Conservation (phyloP, 2,113 vertebrate species). For the Bos javanicus region DNA sequence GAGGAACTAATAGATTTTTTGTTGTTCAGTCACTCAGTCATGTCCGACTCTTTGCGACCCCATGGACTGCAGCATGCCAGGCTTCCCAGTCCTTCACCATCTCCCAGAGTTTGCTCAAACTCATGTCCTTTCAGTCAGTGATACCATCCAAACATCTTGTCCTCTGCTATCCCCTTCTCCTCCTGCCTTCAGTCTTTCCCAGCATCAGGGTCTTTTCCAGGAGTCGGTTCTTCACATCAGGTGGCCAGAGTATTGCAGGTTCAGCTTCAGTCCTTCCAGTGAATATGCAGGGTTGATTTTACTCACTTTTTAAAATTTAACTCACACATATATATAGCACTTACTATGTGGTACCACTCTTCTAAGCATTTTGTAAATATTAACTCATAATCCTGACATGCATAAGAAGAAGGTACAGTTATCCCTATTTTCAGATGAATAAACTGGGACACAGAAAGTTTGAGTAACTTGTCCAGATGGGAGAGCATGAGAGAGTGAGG, state of each 20-base stretch:
- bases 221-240: background rate
- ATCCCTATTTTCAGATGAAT: conserved; percentile 9
- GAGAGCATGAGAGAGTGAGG: background rate
- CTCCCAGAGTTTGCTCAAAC: background rate
- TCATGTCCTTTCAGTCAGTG: background rate
- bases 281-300: background rate
- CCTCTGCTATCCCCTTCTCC: background rate
- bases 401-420: background rate
- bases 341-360: background rate
- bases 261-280: background rate
- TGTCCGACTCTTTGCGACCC: background rate
- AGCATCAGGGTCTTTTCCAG: background rate
- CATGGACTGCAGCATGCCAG: background rate
- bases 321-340: conserved; percentile 1
- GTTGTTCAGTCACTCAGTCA: background rate
- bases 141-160: background rate
- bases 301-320: conserved; percentile 12
- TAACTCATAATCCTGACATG: conserved; percentile 11
- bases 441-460: background rate
- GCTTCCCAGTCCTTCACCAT: background rate
- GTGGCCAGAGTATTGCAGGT: background rate
- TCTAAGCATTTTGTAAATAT: conserved; percentile 24
- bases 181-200: background rate
- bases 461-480: background rate
- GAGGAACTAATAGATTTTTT: background rate